Evolutionary conservation across 37 sponge, comb jelly and placozoan species (phyloP), one percentile per base, ranked within the genome.

Genomic region (Tethya wilhelma): DNA sequence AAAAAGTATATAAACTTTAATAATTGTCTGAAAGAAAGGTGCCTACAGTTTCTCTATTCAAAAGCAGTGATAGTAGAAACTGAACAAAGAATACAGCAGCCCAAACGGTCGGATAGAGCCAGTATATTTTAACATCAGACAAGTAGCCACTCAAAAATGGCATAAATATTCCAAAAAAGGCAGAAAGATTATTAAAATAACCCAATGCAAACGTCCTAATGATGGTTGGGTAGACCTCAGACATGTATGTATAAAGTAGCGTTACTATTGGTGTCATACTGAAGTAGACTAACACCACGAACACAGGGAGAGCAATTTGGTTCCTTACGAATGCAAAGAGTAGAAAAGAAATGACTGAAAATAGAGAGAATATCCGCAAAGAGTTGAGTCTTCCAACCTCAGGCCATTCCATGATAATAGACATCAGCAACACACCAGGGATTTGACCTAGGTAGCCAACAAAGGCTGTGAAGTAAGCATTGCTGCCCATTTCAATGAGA

Each of bases 391-490:
- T 26, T 2, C 90, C 90, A 29, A 90, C 67, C 59, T 38, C 29
- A 1, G 63, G 75, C 90, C 85, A 90, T 34, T 90, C 90, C 1
- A 74, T 73, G 39, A 90, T 84, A 23, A 90, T 84, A 17, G 84
- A 43, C 57, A 90, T 56, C 36, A 90, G 71, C 4, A 84, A 25
- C 6, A 90, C 79, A 32, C 90, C 90, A 0, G 90, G 90, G 2
- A 90, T 65, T 73, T 90, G 71, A 0, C 74, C 90, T 19, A 84
- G 58, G 49, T 40, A 74, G 3, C 49, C 58, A 2, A 75, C 65
- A 33, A 90, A 84, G 23, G 44, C 2, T 4, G 58, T 79, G 79
- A 90, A 90, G 32, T 90, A 84, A 23, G 77, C 63, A 9, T 46
- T 25, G 0, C 69, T 56, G 2, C 55, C 56, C 11, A 84, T 17